These are phyloP conservation scores for Stenoptilia bipunctidactyla DNA, from an alignment of 2,888 invertebrate species.

Conservation along the genomic window DNA sequence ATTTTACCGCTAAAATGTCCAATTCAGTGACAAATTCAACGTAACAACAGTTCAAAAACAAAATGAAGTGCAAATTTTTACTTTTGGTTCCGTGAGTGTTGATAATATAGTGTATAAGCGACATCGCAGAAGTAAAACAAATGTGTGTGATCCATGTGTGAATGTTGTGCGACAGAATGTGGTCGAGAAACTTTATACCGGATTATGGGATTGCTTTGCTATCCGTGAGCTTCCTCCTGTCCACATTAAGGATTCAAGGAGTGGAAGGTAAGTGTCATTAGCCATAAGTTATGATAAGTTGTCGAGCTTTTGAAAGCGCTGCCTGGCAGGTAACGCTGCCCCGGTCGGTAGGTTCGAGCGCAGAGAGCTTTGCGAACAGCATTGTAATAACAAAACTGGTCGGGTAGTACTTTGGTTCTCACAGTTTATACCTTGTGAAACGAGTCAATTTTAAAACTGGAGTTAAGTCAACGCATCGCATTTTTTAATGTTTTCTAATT, in stretches of 20 bases:
- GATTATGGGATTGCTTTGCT: conserved; percentile 77
- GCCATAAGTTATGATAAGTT: conserved; percentile 29
- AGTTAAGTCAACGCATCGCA: conserved; percentile 61
- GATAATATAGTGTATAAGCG: conserved; percentile 51
- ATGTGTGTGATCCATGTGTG: conserved; percentile 71
- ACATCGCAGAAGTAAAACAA: conserved; percentile 65
- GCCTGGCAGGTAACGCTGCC: conserved; percentile 36
- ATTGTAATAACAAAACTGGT: conserved; percentile 30
- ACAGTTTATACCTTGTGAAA: conserved; percentile 61
- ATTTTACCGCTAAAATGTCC: conserved; percentile 69
- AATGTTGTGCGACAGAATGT: conserved; percentile 75
- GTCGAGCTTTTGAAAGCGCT: conserved; percentile 64
- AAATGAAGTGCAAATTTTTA: conserved; percentile 69
- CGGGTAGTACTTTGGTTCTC: conserved; percentile 57
- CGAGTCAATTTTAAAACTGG: conserved; percentile 66
- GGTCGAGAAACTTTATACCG: conserved; percentile 77
- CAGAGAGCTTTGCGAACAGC: conserved; percentile 35
- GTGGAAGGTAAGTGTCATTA: conserved; percentile 70
- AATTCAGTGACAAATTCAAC: conserved; percentile 45
- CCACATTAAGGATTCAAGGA: conserved; percentile 57
- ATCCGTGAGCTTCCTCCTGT: conserved; percentile 52
- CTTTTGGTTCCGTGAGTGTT: conserved; percentile 69
- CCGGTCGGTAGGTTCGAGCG: conserved; percentile 29
- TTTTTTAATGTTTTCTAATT: conserved; percentile 63
- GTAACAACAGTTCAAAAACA: conserved; percentile 62